Evolutionary conservation across 2,113 vertebrate species (phyloP).

Genomic region (Ranitomeya imitator): DNA sequence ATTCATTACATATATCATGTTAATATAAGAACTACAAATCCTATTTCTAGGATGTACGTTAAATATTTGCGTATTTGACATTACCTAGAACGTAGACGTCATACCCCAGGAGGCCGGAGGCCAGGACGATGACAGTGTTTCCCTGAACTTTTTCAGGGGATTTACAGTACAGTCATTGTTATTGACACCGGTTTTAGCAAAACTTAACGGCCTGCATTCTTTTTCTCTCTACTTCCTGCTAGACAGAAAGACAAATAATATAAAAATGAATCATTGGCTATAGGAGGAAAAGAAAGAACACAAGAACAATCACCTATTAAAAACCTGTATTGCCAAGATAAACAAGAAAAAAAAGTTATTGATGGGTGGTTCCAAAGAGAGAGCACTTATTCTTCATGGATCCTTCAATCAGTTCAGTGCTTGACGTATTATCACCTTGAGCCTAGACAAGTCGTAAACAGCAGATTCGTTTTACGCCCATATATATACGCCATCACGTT

Average conservation of each 20-base stretch:
- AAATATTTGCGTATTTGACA: too few relatives aligned
- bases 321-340: neutral
- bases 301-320: neutral
- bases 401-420: too few relatives aligned
- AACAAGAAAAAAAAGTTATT: neutral
- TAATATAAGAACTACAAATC: too few relatives aligned
- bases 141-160: neutral
- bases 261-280: neutral
- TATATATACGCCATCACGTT: too few relatives aligned
- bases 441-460: too few relatives aligned
- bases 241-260: neutral
- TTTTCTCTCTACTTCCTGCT: neutral
- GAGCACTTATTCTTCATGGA: too few relatives aligned
- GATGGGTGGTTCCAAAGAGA: neutral
- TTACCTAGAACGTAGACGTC: neutral
- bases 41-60: too few relatives aligned
- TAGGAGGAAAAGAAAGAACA: neutral
- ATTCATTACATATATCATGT: too few relatives aligned
- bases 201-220: neutral
- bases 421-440: too few relatives aligned
- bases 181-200: neutral
- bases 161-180: neutral
- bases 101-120: neutral
- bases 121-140: neutral
- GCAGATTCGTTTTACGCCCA: too few relatives aligned